Percentiles rank a stretch among this genome's conserved stretches.
Conservation (phyloP, 2,888 invertebrate genomes). For the Melikaiella ostensackeni region DNA sequence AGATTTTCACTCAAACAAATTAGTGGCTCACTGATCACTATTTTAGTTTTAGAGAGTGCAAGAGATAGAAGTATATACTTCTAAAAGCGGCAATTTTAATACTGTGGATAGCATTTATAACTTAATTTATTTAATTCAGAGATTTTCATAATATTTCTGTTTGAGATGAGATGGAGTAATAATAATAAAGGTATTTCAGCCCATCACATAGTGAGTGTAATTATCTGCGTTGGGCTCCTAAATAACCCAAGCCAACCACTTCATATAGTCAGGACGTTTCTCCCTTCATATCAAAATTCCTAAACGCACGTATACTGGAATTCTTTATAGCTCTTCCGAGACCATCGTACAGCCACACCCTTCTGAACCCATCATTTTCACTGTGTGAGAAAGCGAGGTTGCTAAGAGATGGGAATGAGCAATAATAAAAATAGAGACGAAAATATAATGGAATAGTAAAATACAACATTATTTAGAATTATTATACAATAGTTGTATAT, state of each 20-base stretch:
- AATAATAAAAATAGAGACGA: neutral
- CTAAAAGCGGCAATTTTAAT: no score
- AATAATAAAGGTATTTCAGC: neutral
- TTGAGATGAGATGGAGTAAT: neutral
- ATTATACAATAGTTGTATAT: neutral
- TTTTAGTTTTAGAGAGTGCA: no score
- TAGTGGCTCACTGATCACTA: no score
- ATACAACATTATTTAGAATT: neutral
- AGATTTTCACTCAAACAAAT: no score
- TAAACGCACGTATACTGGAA: conserved; percentile 64
- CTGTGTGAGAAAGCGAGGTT: conserved; percentile 1
- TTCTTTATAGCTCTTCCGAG: conserved; percentile 60
- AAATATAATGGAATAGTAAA: neutral
- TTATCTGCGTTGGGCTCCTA: neutral
- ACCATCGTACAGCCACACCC: conserved; percentile 53
- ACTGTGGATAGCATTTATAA: no score
- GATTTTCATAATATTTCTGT: neutral
- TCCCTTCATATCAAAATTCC: conserved; percentile 69
- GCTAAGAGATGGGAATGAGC: neutral
- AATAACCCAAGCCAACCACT: conserved; percentile 25
- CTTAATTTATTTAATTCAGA: neutral
- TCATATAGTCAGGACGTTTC: conserved; percentile 37
- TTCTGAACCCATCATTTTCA: conserved; percentile 46
- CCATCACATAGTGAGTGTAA: neutral
- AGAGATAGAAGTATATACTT: no score